A percentile compares a stretch with the other conserved stretches of the same genome.
These are phyloP conservation scores for Toxostoma redivivum DNA, from an alignment of 2,113 vertebrate genomes.

Conservation along the genomic window DNA sequence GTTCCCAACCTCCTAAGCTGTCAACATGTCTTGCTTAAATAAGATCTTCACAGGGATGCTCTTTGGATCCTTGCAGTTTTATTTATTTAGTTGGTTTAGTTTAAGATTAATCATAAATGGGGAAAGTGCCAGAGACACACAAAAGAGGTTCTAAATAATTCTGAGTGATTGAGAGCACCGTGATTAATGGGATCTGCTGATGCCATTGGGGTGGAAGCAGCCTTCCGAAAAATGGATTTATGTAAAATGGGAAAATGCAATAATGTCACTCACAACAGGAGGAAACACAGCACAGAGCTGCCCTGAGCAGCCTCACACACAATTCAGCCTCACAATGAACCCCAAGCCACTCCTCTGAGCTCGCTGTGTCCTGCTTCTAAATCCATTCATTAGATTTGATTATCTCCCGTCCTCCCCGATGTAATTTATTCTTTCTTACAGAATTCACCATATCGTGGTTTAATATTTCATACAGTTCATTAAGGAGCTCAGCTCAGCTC, in stretches of 20 bases:
- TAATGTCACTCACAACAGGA: slow-evolving; percentile 57
- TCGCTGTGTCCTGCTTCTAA: neutral
- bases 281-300: neutral
- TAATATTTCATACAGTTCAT: slow-evolving; percentile 66
- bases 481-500: slow-evolving; percentile 37
- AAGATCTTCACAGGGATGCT: slow-evolving; percentile 6
- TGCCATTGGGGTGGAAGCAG: slow-evolving; percentile 39
- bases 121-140: slow-evolving; percentile 14
- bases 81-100: slow-evolving; percentile 45
- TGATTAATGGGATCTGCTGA: slow-evolving; percentile 61
- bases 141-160: slow-evolving; percentile 61
- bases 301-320: neutral
- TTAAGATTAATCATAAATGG: slow-evolving; percentile 59
- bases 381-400: slow-evolving; percentile 53
- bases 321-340: neutral
- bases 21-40: neutral
- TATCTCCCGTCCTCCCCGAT: slow-evolving; percentile 24
- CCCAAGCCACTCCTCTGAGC: neutral
- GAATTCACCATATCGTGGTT: slow-evolving; percentile 21
- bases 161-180: slow-evolving; percentile 51
- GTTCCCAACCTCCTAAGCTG: neutral
- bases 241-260: slow-evolving; percentile 57
- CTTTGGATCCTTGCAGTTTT: slow-evolving; percentile 4
- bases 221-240: slow-evolving; percentile 60
- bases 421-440: slow-evolving; percentile 42